Evolutionary conservation across 1,140 invertebrate species (phyloP), one percentile per base, ranked within the genome.

Genomic region (Pteromalus puparum): DNA sequence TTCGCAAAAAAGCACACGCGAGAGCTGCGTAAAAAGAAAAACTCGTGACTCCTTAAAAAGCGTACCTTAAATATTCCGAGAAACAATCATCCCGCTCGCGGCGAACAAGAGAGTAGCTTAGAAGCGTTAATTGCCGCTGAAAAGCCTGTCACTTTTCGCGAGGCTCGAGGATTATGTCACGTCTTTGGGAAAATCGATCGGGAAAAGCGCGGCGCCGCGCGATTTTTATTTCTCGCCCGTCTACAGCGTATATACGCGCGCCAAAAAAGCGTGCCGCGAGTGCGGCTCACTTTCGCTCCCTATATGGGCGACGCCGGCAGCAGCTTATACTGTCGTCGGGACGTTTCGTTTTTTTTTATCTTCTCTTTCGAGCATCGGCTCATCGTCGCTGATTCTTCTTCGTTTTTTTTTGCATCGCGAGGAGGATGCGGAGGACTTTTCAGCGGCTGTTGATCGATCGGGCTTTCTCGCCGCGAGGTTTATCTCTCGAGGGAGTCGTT

Each of bases 271-370:
- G 65, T 76, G 81, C 12, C 15, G 70, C n/a, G 46, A 78, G 53
- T 86, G 81, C 88, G 87, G 88, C 91, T 89, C 88, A 92, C 91
- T 92, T 92, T 92, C 91, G 90, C 91, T 91, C 91, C 91, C 87
- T 92, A 92, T 91, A 92, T 91, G 91, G 91, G 61, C 87, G 90
- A 91, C 84, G 86, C 48, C 7, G 48, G 5, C 26, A 79, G 89
- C 87, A 88, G 89, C 84, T 89, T 85, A 88, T 61, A n/a, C 74
- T 9, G 46, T 26, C 74, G 46, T 24, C 26, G 46, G 42, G 74
- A 48, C 24, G 74, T 28, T 18, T 48, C 13, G 4, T 76, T 53
- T 21, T 53, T 38, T 30, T 74, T 21, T 0, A n/a, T n/a, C 2
- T 38, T 42, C 34, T 34, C 28, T 34, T 21, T 21, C 4, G 53